Evolutionary conservation across 2,113 vertebrate species (phyloP).

Genomic region (Anolis carolinensis): DNA sequence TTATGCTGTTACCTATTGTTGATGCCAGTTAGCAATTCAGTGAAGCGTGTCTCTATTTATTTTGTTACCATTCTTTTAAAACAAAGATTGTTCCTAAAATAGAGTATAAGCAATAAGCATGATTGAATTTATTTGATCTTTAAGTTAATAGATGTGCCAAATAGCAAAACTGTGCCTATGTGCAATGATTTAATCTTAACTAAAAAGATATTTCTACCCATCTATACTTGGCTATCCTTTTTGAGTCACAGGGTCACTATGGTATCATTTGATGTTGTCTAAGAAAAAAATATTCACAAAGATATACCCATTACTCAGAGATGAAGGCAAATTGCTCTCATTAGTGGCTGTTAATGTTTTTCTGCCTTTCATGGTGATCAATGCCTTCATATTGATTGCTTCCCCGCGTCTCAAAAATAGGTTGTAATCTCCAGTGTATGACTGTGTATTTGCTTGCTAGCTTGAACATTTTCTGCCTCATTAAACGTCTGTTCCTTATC

Average conservation of each 20-base stretch:
- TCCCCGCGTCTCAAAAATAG: background rate
- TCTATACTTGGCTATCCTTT: background rate
- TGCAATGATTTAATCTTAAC: background rate
- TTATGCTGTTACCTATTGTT: background rate
- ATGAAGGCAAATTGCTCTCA: background rate
- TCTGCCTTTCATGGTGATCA: background rate
- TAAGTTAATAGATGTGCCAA: background rate
- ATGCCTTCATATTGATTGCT: background rate
- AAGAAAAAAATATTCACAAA: too few relatives aligned
- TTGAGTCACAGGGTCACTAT: background rate
- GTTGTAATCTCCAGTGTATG: background rate
- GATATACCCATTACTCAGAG: background rate
- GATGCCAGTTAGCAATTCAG: background rate
- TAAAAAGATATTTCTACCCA: background rate
- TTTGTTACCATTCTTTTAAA: background rate
- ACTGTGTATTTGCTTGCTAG: background rate
- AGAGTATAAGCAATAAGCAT: background rate
- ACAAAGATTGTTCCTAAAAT: background rate
- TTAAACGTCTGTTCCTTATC: background rate
- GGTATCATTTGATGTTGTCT: background rate
- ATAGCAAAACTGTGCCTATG: background rate
- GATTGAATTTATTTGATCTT: background rate
- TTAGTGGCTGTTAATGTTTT: background rate
- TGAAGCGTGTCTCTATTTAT: background rate
- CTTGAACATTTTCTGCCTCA: background rate